These are phyloP conservation scores for Empidonax alnorum DNA, from an alignment of 2,113 vertebrate genomes.

Conservation along the genomic window DNA sequence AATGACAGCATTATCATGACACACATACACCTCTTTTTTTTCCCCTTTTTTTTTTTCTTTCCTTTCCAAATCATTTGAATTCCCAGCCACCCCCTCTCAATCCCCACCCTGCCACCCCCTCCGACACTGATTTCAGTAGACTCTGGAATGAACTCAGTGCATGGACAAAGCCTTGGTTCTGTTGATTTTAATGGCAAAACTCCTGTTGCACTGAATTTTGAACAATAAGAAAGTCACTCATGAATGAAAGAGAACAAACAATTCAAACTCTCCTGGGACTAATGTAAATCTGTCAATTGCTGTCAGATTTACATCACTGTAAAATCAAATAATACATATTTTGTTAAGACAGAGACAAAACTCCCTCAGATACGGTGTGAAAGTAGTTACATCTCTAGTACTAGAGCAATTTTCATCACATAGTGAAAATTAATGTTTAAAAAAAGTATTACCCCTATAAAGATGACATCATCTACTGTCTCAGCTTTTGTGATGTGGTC, in stretches of 20 bases:
- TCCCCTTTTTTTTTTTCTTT: neutral
- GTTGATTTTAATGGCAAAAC: neutral
- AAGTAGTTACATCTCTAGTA: neutral
- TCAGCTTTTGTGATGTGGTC: neutral
- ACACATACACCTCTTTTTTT: fast-evolving
- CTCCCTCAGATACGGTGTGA: neutral
- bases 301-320: neutral
- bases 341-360: neutral
- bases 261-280: neutral
- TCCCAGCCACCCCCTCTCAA: neutral
- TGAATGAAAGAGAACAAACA: neutral
- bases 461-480: neutral
- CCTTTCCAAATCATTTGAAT: neutral
- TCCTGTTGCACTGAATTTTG: neutral
- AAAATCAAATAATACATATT: neutral
- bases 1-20: neutral
- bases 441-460: neutral
- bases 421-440: neutral
- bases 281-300: neutral
- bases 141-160: neutral
- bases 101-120: too few relatives aligned
- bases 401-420: neutral
- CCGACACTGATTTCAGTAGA: neutral
- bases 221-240: neutral
- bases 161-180: neutral